Evolutionary conservation across 2,113 vertebrate genomes (phyloP), one percentile per base, ranked within the genome.

Genomic region (Microcebus ravelobensis): DNA sequence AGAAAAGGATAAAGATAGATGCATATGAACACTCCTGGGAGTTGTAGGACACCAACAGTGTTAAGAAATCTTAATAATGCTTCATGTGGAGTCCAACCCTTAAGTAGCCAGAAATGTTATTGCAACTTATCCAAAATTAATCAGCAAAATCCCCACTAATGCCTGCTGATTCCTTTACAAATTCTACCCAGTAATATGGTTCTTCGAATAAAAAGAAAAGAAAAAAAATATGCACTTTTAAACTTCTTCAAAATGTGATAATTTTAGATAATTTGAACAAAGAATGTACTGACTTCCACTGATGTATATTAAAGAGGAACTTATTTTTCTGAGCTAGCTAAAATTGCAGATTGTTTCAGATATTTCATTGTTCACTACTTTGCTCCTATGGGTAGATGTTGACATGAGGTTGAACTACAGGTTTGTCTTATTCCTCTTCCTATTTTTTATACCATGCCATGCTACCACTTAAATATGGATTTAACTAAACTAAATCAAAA

Each of bases 41-140:
- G 86, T 71, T 77, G 14, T 68, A 48, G 82, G 65, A 65, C 39
- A 52, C 42, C 55, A 34, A 59, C n/a, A 59, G 87, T 59, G 59
- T 63, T 81, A 65, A 94, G 73, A 39, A 50, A 79, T 90, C 55
- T 86, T 92, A 89, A 82, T 55, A 81, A 74, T 42, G 42, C 42
- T 82, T 91, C 73, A 50, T 77, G 45, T 79, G 39, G 45, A 36
- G 42, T 29, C 67, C 67, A 76, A 68, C 36, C 4, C 45, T 68
- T 59, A 89, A 89, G 83, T 82, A 95, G 39, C 17, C 52, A 55
- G 83, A 67, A 93, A 92, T 55, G 48, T 73, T 82, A 86, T n/a
- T 86, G 67, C 3, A 79, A 25, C 6, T 67, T 89, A 82, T 92
- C 59, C 68, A 86, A 81, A 95, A 86, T 81, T 70, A 93, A 91